These are phyloP conservation scores for Suncus etruscus DNA, from an alignment of 2,113 vertebrate genomes.

Conservation along the genomic window DNA sequence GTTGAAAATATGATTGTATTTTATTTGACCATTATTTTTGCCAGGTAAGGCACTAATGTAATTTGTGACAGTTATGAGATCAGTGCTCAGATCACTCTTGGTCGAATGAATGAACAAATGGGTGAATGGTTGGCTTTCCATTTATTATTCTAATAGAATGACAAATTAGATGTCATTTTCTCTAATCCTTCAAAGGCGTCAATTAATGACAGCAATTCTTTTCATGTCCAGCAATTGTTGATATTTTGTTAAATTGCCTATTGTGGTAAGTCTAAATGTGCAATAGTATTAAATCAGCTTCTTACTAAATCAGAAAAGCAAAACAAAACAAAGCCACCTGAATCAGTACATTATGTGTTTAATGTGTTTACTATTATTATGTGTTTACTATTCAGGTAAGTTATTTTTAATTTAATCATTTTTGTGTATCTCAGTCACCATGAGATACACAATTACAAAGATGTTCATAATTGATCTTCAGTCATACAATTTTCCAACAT, in stretches of 20 bases:
- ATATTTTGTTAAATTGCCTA: constrained; percentile 8
- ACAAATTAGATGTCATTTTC: constrained; percentile 27
- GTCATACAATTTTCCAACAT: no score
- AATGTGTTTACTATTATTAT: no score
- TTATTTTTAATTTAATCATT: no score
- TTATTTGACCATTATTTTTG: constrained; percentile 28
- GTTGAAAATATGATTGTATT: background rate
- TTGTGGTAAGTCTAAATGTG: background rate
- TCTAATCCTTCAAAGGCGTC: background rate
- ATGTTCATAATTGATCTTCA: no score
- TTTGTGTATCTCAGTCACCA: no score
- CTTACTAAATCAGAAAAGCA: background rate
- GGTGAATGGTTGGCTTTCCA: background rate
- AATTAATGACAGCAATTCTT: background rate
- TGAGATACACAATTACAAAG: no score
- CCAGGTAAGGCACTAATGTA: background rate
- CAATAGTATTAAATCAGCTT: background rate
- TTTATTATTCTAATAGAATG: constrained; percentile 15
- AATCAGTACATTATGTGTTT: background rate
- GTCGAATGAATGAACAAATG: background rate
- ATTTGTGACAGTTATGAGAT: background rate
- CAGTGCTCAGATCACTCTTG: background rate
- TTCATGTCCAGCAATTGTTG: background rate
- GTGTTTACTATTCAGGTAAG: background rate
- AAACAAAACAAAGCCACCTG: background rate